Base-by-base conservation (phyloP, 64 coral and sea anemone genomes). In the Trachythela sp. region DNA sequence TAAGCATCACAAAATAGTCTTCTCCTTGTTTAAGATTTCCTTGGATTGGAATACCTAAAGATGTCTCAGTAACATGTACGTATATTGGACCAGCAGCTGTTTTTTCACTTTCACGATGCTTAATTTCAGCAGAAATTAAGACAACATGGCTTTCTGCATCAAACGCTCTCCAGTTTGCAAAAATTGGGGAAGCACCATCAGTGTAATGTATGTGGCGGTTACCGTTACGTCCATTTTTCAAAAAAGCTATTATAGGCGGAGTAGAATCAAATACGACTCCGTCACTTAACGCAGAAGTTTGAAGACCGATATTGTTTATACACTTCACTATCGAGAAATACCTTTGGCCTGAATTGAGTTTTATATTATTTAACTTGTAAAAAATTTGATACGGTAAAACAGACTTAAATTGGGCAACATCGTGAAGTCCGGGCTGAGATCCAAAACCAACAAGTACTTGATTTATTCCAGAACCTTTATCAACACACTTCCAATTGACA, bases 321-420 rank as follows among this genome's bases (percentile, higher is more conserved):
- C 96, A 99, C 91, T 41, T 84, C 0, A 99, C 91, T 7, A 91
- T 95, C 2, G 96, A 88, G 87, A 99, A 99, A 70, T 99, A 99
- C 10, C 93, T 90, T 36, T 88, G 91, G 17, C 91, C 93, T 13
- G 48, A 54, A 56, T 51, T 89, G 48, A 99, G 91, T 50, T 35
- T 36, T 5, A 71, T 27, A 26, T 64, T 52, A 14, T 35, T 38
- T 17, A 85, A 48, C 33, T 83, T 71, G 42, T 88, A 91, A 1
- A 85, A 88, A 4, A 33, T 99, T 34, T 93, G 86, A 17, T 84
- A 17, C 37, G 75, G 11, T 17, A 91, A 43, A 8, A 95, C 39
- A 13, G 35, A 59, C 10, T 91, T 90, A 8, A 93, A 93, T 34
- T 89, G 91, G 71, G 89, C 89, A 36, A 91, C 50, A 84, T 93